Percentiles rank a stretch among this genome's conserved stretches.
Evolutionary conservation across 2,888 invertebrate genomes (phyloP).

Genomic region (Timema podura): DNA sequence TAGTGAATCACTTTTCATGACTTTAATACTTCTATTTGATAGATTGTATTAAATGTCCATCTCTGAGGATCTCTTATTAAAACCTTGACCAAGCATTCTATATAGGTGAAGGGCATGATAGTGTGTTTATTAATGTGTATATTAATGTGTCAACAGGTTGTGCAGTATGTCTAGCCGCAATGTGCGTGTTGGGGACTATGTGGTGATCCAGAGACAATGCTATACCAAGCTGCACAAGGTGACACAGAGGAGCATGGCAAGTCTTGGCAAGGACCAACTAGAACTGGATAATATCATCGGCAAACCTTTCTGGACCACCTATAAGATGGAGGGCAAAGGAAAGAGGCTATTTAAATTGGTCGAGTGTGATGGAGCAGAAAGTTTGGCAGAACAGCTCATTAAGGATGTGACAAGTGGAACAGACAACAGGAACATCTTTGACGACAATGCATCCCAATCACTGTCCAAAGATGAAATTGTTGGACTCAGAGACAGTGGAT

Average conservation of each 20-base stretch:
- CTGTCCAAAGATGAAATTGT: constrained; percentile 79
- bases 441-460: constrained; percentile 76
- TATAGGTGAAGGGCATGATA: not conserved
- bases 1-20: too few relatives aligned
- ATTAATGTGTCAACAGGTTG: too few relatives aligned
- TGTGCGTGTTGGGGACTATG: constrained; percentile 65
- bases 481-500: constrained; percentile 68
- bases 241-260: constrained; percentile 56
- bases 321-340: constrained; percentile 64
- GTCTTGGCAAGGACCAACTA: constrained; percentile 65
- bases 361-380: constrained; percentile 48
- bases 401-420: constrained; percentile 61
- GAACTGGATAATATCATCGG: constrained; percentile 63
- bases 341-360: constrained; percentile 53
- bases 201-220: constrained; percentile 72
- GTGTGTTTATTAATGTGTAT: too few relatives aligned
- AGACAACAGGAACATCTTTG: constrained; percentile 81
- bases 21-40: too few relatives aligned
- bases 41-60: too few relatives aligned
- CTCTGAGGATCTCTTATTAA: too few relatives aligned
- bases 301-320: constrained; percentile 67
- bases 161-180: constrained; percentile 35
- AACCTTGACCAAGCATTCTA: too few relatives aligned
- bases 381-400: constrained; percentile 59
- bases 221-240: constrained; percentile 75